Percentiles rank a stretch among this genome's conserved stretches.
These are phyloP conservation scores for Pelodytes ibericus DNA, from an alignment of 2,797 vertebrate species.

Conservation along the genomic window DNA sequence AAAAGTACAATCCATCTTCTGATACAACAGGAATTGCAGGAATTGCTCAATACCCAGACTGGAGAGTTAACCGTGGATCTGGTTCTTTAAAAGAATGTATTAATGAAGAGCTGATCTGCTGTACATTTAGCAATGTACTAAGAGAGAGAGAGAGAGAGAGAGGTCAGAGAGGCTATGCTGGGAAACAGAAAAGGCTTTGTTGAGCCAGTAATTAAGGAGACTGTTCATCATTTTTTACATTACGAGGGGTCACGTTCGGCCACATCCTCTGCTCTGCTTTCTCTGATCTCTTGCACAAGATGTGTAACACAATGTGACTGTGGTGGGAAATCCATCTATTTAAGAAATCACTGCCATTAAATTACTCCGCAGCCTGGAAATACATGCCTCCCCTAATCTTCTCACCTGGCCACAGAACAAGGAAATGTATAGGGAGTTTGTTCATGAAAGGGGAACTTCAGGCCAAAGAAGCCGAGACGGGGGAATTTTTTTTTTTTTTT, in stretches of 20 bases:
- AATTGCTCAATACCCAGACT: not conserved
- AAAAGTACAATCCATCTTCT: too few relatives aligned
- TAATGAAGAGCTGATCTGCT: not conserved
- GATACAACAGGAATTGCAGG: too few relatives aligned
- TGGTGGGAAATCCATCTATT: not conserved
- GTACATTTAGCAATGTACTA: constrained; percentile 1
- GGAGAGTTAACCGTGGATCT: not conserved
- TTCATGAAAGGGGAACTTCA: too few relatives aligned
- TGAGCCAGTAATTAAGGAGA: constrained; percentile 19
- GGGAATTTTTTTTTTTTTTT: too few relatives aligned
- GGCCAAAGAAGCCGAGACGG: too few relatives aligned
- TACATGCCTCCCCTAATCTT: not conserved
- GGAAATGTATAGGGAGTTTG: too few relatives aligned
- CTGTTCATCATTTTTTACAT: constrained; percentile 19
- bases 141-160: constrained; percentile 18
- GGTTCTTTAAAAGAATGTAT: not conserved
- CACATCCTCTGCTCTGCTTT: not conserved
- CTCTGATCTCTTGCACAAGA: not conserved
- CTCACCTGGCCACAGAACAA: not conserved
- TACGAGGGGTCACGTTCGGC: not conserved
- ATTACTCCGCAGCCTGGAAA: not conserved
- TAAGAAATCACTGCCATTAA: not conserved
- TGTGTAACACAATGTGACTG: not conserved
- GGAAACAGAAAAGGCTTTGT: constrained; percentile 8
- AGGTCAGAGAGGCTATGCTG: constrained; percentile 7